A percentile compares a stretch with the other conserved stretches of the same genome.
These are phyloP conservation scores for Atlantisia rogersi DNA, from an alignment of 2,113 vertebrate species.

Conservation along the genomic window DNA sequence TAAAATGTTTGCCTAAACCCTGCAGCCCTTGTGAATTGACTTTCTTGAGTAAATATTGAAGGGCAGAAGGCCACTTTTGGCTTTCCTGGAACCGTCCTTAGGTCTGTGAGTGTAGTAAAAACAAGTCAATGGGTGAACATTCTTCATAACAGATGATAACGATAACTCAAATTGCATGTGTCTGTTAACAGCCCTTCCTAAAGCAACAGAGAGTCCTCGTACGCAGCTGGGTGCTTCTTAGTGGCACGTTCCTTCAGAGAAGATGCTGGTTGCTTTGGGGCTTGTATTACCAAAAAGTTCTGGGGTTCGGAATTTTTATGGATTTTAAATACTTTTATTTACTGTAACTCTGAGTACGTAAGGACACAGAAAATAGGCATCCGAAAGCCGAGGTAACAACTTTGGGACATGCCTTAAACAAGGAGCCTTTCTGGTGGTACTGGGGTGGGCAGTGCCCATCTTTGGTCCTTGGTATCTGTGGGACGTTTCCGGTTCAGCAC, in stretches of 20 bases:
- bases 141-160: background rate
- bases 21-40: background rate
- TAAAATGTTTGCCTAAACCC: constrained; percentile 12
- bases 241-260: background rate
- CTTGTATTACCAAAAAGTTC: background rate
- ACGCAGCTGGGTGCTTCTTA: background rate
- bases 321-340: background rate
- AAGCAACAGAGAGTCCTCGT: background rate
- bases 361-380: background rate
- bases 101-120: background rate
- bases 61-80: background rate
- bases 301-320: background rate
- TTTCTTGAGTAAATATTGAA: constrained; percentile 38
- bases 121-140: background rate
- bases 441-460: rapidly evolving
- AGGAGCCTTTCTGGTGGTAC: background rate
- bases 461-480: rapidly evolving
- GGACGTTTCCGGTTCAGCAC: rapidly evolving
- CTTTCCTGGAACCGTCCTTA: constrained; percentile 1
- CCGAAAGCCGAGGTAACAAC: background rate
- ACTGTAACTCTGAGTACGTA: background rate
- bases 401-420: background rate
- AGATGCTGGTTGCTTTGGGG: rapidly evolving
- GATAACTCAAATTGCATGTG: background rate
- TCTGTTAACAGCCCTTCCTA: background rate